Evolutionary conservation across 2,888 invertebrate genomes (phyloP), one percentile per base, ranked within the genome.

Genomic region (Standfussiana lucernea): DNA sequence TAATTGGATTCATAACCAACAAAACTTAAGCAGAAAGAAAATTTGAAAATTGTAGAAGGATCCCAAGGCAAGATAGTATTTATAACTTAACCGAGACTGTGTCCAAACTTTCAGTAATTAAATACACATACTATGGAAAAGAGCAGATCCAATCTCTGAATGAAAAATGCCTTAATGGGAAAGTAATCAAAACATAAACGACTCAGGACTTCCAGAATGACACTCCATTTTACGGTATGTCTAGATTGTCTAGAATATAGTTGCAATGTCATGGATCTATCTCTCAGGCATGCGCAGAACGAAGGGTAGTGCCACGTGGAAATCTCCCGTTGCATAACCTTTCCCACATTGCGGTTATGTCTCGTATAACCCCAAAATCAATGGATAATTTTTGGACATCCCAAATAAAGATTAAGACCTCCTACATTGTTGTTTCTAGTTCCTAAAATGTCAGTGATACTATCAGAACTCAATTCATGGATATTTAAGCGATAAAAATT

Each of bases 271-370:
- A 92, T 90, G 91, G 89, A 90, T 90, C 81, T 88, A 77, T 87
- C 79, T 71, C 70, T 50, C 80, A 82, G 92, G 88, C 96, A 95
- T 96, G 96, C 96, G 96, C 96, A 93, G 69, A 89, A 80, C 53
- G 56, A 61, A 65, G 75, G 75, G 82, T 87, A 83, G 72, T 80
- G 93, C 95, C 96, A 96, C 96, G 96, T 96, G 96, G 95, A 93
- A 87, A 80, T 87, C 83, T 93, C 95, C 93, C 94, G 92, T 96
- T 96, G 95, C 95, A 96, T 96, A 96, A 96, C 95, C 94, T 95
- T 91, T 88, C 79, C 71, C 81, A 80, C 72, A 84, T 74, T 80
- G 77, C 87, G 77, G 79, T 42, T 37, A 77, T 42, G 67, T 85
- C 72, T 75, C n/a, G n/a, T 37, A 64, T 45, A 73, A 84, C 53